Base-by-base conservation (phyloP, 2,797 vertebrate species). In the Crenichthys baileyi region DNA sequence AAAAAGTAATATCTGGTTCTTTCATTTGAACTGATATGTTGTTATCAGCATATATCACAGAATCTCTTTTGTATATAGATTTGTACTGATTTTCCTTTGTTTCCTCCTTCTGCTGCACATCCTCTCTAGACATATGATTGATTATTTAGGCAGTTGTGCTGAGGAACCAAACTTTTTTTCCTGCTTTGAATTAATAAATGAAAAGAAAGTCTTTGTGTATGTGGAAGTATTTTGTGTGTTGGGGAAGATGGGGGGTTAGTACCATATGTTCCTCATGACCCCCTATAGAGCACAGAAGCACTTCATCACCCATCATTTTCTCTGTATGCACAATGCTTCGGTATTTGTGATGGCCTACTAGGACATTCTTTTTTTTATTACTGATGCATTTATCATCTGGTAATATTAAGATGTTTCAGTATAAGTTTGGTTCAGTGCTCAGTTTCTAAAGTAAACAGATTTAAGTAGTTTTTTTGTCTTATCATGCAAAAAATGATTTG, bases 241-340 rank as follows among this genome's bases (percentile, higher is more conserved):
- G 15, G 55, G 13, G 53, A 41, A 8, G n/a, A 71, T 26, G 31
- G 81, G 76, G 80, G 84, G 85, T 85, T 90, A 88, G 74, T 73
- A 79, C 91, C 92, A 29, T 94, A 93, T 93, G 93, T 92, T 90
- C 77, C 88, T 85, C 89, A 90, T 90, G 77, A 82, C 85, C 89
- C 85, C 91, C 91, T 83, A 81, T 87, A 83, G 91, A 90, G 91
- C 91, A 76, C 67, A 63, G 76, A 88, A 81, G 73, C 87, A 83
- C 85, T 90, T 83, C 79, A 90, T 89, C 92, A 93, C 91, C 91
- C 91, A 91, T 92, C 91, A 91, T 90, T 88, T 84, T 80, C 56
- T 77, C 65, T 44, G 9, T 44, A 84, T 81, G 74, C 79, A 44
- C 72, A 67, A 8, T n/a, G 8, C 41, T 50, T 75, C 26, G 80